phyloP scores from a whole-genome alignment of 2,888 invertebrate genomes.

The Gasteruption jaculator region DNA sequence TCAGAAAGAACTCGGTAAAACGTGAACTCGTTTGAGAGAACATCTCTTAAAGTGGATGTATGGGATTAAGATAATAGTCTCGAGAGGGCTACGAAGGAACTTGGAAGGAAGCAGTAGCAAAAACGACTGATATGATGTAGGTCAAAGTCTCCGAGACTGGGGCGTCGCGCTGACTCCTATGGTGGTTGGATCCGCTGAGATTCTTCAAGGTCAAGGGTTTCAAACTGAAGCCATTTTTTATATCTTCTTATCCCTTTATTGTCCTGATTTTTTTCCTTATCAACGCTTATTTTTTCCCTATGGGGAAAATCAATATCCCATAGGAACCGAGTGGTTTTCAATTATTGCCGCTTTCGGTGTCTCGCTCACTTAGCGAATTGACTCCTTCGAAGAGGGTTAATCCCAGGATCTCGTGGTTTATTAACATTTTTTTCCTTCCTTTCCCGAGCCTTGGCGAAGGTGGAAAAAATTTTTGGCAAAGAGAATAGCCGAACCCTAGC shows the following conservation, averaged over 20 bases:
- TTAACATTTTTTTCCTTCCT: no score
- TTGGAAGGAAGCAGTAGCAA: conserved; percentile 39
- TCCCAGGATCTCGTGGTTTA: no score
- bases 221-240: no score
- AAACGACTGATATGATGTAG: conserved; percentile 49
- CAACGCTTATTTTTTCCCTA: no score
- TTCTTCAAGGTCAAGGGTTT: no score
- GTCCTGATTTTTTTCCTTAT: no score
- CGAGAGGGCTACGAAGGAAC: conserved; percentile 38
- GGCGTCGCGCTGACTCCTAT: conserved; percentile 39
- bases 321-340: conserved; percentile 12
- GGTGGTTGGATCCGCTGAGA: no score
- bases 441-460: conserved; percentile 10
- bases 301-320: no score
- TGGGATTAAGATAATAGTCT: conserved; percentile 50
- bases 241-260: no score
- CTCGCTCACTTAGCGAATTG: background rate
- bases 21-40: conserved; percentile 14
- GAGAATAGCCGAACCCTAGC: no score
- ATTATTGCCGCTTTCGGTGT: background rate
- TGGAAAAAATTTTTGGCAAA: conserved; percentile 12
- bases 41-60: conserved; percentile 47
- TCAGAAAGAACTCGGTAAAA: no score
- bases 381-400: background rate
- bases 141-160: conserved; percentile 48